Base-by-base conservation (phyloP, 2,888 invertebrate species). In the Cerceris ruficornis region DNA sequence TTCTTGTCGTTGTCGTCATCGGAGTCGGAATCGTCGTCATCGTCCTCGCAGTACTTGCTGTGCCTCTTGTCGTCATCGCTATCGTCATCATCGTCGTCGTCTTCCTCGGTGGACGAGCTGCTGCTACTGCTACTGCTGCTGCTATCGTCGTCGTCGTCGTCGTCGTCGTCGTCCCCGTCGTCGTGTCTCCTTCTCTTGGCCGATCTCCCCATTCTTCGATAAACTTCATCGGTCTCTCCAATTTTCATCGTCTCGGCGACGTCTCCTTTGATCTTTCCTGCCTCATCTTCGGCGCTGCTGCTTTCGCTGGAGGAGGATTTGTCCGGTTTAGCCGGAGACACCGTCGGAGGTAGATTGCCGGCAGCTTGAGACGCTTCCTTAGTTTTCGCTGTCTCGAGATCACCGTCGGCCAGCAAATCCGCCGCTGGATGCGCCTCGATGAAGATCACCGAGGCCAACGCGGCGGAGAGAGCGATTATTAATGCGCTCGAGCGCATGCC, bases 91-190 rank as follows among this genome's bases (percentile, higher is more conserved):
- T 74, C 58, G 42, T 77, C 64, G n/a, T 82, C 71, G 7, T 75
- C 80, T 6, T 75, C 80, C 42, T 80, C 76, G 39, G 71, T 80
- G 13, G 84, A 83, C 14, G 80, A 77, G 46, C 77, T 78, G 13
- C 69, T 70, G 5, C 69, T 70, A 9, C 64, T 64, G 8, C 75
- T 66, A 17, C 68, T 68, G 0, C 76, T 76, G 0, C 72, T 69
- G 0, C 64, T 42, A 4, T 69, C 57, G 8, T 68, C 57, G 7
- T 69, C 28, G 2, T 72, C 52, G n/a, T 78, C 55, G 9, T 73
- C n/a, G 0, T 72, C 69, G 0, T 67, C 49, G 6, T 69, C 57
- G 8, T 68, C 57, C 7, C 66, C 28, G 2, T 72, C 52, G n/a
- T 78, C 55, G 9, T 73, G n/a, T 13, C 73, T 49, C 42, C 77